phyloP scores from a whole-genome alignment of 2,888 invertebrate species.

The Mylabris sibirica region DNA sequence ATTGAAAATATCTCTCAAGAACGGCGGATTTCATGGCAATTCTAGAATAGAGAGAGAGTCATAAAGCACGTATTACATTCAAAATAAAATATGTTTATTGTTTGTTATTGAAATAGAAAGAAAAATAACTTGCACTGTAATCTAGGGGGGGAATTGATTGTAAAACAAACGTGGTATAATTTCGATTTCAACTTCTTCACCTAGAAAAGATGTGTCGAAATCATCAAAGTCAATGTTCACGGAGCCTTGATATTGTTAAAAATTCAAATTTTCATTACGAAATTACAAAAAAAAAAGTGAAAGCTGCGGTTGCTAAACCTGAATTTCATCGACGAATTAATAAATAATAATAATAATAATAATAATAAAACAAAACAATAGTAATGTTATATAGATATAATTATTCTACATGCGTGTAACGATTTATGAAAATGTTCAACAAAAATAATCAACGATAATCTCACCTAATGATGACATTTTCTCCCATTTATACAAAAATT shows the following conservation, averaged over 20 bases:
- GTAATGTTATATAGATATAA: no score
- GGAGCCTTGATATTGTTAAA: conserved; percentile 54
- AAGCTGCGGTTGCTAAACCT: conserved; percentile 36
- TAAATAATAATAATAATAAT: neutral
- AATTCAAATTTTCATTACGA: conserved; percentile 42
- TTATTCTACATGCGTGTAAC: no score
- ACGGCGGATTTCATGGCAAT: neutral
- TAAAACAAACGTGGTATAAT: no score
- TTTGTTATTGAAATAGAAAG: neutral
- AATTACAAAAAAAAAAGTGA: conserved; percentile 40
- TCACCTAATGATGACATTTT: conserved; percentile 61
- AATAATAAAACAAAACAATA: neutral
- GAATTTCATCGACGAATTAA: conserved; percentile 14
- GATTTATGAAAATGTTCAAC: no score
- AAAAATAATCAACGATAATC: conserved; percentile 23
- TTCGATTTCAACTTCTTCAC: neutral
- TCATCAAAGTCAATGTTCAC: conserved; percentile 51
- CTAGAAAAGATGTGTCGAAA: conserved; percentile 37
- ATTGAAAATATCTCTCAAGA: neutral
- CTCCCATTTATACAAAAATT: conserved; percentile 51
- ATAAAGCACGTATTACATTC: neutral
- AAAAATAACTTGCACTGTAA: neutral
- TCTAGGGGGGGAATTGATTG: no score
- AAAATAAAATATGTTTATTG: neutral
- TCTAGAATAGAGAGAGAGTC: neutral